Percentiles rank a stretch among this genome's conserved stretches.
Conservation (phyloP, 2,888 invertebrate species). For the Agrochola circellaris region DNA sequence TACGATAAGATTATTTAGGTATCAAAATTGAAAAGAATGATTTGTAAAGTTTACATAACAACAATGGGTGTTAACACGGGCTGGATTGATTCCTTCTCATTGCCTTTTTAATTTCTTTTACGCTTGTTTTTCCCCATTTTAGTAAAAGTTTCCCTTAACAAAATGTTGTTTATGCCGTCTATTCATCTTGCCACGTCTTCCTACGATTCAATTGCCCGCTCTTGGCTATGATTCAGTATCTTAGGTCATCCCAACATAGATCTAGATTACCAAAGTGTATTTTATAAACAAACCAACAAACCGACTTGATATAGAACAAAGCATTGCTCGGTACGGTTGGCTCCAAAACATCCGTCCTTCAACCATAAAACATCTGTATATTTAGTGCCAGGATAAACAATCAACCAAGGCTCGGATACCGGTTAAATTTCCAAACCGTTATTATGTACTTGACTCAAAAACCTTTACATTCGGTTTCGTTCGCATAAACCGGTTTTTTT, state of each 20-base stretch:
- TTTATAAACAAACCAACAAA: slow-evolving; percentile 18
- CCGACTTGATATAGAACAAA: not conserved
- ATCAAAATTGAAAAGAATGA: not conserved
- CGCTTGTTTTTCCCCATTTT: not conserved
- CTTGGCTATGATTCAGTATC: not conserved
- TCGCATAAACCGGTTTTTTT: too few relatives aligned
- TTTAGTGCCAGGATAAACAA: slow-evolving; percentile 13
- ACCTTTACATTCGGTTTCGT: too few relatives aligned
- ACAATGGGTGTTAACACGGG: not conserved
- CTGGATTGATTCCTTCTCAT: not conserved
- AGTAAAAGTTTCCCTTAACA: too few relatives aligned
- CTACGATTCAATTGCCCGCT: not conserved
- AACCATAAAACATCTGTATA: slow-evolving; percentile 9
- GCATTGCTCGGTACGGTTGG: not conserved
- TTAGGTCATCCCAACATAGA: not conserved
- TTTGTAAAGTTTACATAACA: not conserved
- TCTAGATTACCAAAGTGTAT: not conserved
- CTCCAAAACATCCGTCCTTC: slow-evolving; percentile 43
- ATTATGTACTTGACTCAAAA: too few relatives aligned
- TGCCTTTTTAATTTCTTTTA: not conserved
- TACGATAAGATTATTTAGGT: not conserved
- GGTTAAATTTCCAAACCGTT: too few relatives aligned
- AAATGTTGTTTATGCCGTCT: not conserved
- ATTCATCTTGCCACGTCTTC: not conserved
- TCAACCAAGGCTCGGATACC: too few relatives aligned